Conservation (phyloP, 1,140 invertebrate genomes). For the Ganaspis sp. region DNA sequence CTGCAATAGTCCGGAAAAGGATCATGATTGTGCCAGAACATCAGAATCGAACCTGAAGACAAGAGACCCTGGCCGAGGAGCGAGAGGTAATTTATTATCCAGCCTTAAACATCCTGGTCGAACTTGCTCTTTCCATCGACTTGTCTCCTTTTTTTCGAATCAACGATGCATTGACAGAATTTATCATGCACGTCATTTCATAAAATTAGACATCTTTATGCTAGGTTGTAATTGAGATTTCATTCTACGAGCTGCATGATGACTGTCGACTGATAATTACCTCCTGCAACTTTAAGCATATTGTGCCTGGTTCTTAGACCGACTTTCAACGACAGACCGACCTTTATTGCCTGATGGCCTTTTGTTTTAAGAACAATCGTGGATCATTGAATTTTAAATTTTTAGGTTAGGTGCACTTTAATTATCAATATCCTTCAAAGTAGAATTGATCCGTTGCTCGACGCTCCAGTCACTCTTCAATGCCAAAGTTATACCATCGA, state of each 20-base stretch:
- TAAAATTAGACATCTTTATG: neutral
- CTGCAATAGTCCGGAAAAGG: slow-evolving; percentile 56
- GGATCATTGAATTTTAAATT: neutral
- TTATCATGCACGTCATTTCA: slow-evolving; percentile 12
- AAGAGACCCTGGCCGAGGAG: slow-evolving; percentile 67
- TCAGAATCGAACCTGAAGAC: slow-evolving; percentile 44
- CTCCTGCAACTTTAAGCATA: neutral
- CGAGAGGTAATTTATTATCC: slow-evolving; percentile 57
- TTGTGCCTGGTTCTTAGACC: neutral
- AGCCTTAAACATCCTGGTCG: too few species aligned
- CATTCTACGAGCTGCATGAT: neutral
- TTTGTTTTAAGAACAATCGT: neutral
- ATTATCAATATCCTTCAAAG: neutral
- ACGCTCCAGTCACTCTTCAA: neutral
- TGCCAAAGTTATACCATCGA: neutral
- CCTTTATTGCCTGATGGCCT: neutral
- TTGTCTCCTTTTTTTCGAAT: neutral
- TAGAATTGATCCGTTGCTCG: neutral
- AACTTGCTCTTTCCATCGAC: neutral
- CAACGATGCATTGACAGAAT: neutral
- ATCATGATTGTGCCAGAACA: slow-evolving; percentile 55
- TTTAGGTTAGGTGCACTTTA: neutral
- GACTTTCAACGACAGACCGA: neutral
- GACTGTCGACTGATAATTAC: neutral
- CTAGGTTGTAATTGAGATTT: slow-evolving; percentile 9